Evolutionary conservation across 2,888 invertebrate genomes (phyloP).

Genomic region (Orchesellides sinensis): DNA sequence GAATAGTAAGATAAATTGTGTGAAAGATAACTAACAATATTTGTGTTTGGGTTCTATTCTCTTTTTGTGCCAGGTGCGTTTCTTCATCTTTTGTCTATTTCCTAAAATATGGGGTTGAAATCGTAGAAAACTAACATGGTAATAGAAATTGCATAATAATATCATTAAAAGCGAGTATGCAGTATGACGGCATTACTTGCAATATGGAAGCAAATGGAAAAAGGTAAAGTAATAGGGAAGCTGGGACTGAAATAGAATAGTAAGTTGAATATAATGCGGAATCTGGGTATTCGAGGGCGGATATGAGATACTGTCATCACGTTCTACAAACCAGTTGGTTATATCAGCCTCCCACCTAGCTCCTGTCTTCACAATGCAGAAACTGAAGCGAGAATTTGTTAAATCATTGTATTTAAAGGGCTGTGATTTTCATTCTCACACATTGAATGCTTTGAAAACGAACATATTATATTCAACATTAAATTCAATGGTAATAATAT

Average conservation of each 20-base stretch:
- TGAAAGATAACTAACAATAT: constrained; percentile 13
- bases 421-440: constrained; percentile 30
- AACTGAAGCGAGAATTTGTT: constrained; percentile 43
- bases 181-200: neutral
- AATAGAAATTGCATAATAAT: constrained; percentile 47
- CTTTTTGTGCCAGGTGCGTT: constrained; percentile 88
- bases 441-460: neutral
- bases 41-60: constrained; percentile 66
- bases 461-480: neutral
- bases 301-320: constrained; percentile 62
- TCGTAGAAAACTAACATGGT: constrained; percentile 26
- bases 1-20: too few species aligned
- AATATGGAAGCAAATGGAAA: constrained; percentile 7
- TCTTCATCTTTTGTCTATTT: constrained; percentile 64
- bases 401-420: constrained; percentile 24
- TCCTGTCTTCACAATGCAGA: constrained; percentile 22
- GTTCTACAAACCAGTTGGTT: constrained; percentile 54
- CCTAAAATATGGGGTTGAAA: constrained; percentile 50
- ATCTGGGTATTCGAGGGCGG: constrained; percentile 5
- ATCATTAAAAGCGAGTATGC: neutral
- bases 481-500: constrained; percentile 35
- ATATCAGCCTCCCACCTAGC: constrained; percentile 28
- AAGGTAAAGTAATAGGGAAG: neutral
- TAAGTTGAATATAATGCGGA: too few species aligned
- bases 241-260: neutral